Evolutionary conservation across 2,797 vertebrate species (phyloP), one percentile per base, ranked within the genome.

Genomic region (Ctenosaura bakeri): DNA sequence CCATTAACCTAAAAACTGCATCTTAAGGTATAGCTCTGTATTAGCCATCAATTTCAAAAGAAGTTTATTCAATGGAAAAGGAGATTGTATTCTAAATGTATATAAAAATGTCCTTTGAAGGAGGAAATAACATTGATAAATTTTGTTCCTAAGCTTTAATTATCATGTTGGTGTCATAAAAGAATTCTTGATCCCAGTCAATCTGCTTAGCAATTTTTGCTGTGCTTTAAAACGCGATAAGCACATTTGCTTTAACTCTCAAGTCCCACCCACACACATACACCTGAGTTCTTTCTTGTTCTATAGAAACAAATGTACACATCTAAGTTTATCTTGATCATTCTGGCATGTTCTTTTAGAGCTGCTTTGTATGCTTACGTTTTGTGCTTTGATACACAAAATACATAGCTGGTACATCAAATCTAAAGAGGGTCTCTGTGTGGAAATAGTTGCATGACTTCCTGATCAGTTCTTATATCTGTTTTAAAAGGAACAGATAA

Each of bases 401-500:
- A 52, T 26, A 24, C 1, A 73, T 13, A 42, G 22, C 13, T 56
- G 50, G 76, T 38, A 8, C 22, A 13, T 71, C 76, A 90, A 38
- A 74, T 38, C 38, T 86, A 66, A 81, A 80, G 42, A 50, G 20
- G 52, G 76, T 52, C 12, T 26, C 7, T 32, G 3, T 84, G 56
- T 38, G 29, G n/a, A 85, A 89, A 69, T 20, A 79, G 46, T 16
- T 1, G 2, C 16, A 86, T 26, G 22, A n/a, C 54, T 20, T 32
- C 6, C 26, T 82, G 26, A 38, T 42, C 42, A 50, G 13, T 64
- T 1, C 24, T 64, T 16, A 13, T 8, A 76, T 16, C 10, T 74
- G 35, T 82, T 90, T 90, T 81, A 46, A 71, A 90, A 80, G 26
- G 8, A 64, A 74, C 22, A 24, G 38, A 62, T 14, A 16, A 29